Percentiles rank a stretch among this genome's conserved stretches.
These are phyloP conservation scores for Tachuris rubrigastra DNA, from an alignment of 2,113 vertebrate genomes.

Conservation along the genomic window DNA sequence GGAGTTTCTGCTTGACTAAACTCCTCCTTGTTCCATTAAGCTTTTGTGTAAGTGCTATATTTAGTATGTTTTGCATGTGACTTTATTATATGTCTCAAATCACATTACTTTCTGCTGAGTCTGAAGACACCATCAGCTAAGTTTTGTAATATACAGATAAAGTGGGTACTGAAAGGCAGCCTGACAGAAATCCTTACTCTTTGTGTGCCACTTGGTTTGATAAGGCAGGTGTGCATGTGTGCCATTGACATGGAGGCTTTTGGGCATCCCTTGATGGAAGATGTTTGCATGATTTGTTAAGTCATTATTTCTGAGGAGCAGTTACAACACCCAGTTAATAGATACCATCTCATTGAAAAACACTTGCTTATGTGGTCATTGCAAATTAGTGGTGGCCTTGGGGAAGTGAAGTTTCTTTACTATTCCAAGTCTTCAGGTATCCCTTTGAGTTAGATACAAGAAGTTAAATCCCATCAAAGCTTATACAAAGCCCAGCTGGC, in stretches of 20 bases:
- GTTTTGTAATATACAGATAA: not conserved
- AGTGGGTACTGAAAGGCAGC: not conserved
- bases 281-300: not conserved
- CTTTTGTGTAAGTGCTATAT: not conserved
- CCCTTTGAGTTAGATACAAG: not conserved
- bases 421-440: not conserved
- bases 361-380: fast-evolving
- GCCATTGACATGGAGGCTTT: not conserved
- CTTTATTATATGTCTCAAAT: not conserved
- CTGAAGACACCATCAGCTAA: not conserved
- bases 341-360: not conserved
- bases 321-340: not conserved
- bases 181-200: not conserved
- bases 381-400: not conserved
- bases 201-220: not conserved
- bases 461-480: not conserved
- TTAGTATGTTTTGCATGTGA: not conserved
- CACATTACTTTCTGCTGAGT: not conserved
- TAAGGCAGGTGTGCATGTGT: not conserved
- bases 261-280: not conserved
- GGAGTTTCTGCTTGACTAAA: not conserved
- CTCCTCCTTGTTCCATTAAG: not conserved
- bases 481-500: not conserved
- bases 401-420: not conserved
- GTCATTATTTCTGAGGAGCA: not conserved